Evolutionary conservation across 2,113 vertebrate species (phyloP).

Genomic region (Cathartes aura): DNA sequence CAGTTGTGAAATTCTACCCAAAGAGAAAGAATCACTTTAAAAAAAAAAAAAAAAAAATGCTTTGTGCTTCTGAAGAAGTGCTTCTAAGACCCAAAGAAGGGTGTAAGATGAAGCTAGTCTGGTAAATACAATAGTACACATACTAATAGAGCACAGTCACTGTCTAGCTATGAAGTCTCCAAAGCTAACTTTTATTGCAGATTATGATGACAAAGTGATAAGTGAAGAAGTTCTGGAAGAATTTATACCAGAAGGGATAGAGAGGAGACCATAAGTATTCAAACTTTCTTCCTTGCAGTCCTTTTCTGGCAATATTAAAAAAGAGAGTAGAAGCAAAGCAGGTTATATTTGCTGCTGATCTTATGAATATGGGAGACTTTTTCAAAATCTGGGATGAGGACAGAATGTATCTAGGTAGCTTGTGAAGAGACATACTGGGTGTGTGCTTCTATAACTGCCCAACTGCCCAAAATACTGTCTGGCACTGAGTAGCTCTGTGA

Average conservation of each 20-base stretch:
- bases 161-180: neutral
- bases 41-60: neutral
- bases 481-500: neutral
- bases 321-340: neutral
- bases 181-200: neutral
- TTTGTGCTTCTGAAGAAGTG: neutral
- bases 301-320: neutral
- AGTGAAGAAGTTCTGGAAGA: neutral
- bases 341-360: neutral
- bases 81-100: neutral
- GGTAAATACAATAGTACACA: neutral
- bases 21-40: neutral
- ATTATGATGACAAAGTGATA: neutral
- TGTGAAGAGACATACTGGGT: neutral
- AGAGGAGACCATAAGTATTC: neutral
- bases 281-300: neutral
- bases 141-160: neutral
- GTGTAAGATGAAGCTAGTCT: neutral
- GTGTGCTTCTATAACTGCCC: neutral
- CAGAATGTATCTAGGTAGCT: neutral
- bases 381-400: neutral
- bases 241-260: neutral
- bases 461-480: neutral
- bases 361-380: neutral
- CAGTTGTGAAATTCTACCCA: neutral